Evolutionary conservation across 92 coral and sea anemone species (phyloP), one percentile per base, ranked within the genome.

Genomic region (Pocillopora grandis): DNA sequence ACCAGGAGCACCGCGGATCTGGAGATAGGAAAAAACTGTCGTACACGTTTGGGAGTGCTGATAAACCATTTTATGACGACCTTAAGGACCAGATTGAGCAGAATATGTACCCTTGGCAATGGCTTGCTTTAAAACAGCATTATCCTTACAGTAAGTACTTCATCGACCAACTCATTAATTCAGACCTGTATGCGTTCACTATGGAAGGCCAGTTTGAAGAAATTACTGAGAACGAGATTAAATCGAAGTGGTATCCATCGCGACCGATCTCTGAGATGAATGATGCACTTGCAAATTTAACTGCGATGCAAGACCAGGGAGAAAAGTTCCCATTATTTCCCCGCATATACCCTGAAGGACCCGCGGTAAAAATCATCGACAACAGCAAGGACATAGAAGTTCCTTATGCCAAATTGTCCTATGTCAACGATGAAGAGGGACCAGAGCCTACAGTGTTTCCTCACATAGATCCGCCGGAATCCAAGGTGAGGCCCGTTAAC

Each of bases 51-150:
- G 89, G 89, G 19, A 80, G 78, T 42, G 89, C 10, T 7, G 16
- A 76, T n/a, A 86, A 73, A 62, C 89, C 86, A 42, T 86, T 86
- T 57, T 86, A 86, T 66, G 80, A 86, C 73, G 89, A 77, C 63
- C 87, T 87, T 5, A 76, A 82, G 21, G 87, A 87, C 66, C 62
- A 87, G 61, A 76, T 83, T 23, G 87, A 82, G 63, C 69, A 84
- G 81, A 87, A 87, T 63, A 67, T 36, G 60, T 55, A 66, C 58
- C 90, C 90, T 5, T 87, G 91, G 91, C 91, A 88, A 18, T 88
- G 87, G 91, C 91, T 77, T 62, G 68, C 86, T 66, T 14, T 83
- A 76, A 76, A 70, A 18, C 88, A 88, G 58, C 76, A 35, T 9
- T 88, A 83, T 60, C 14, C 83, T 5, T 70, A 27, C n/a, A 84